Percentiles rank a stretch among this genome's conserved stretches.
These are phyloP conservation scores for Creontiades dilutus DNA, from an alignment of 2,888 invertebrate species.

Conservation along the genomic window DNA sequence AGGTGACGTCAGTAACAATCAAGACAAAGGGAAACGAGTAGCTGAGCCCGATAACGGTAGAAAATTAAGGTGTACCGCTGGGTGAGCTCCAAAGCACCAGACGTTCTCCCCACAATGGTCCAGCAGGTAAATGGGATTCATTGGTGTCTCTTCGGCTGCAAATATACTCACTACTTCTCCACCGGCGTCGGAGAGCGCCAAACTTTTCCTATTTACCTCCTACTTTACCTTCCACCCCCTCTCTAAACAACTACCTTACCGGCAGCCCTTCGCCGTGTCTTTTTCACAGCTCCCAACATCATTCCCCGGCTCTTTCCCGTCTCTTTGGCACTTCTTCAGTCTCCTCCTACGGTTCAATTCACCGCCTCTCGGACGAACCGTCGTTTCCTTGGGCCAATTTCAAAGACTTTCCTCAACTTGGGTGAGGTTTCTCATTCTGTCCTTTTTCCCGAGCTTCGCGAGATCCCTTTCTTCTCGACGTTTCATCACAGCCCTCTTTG, in stretches of 20 bases:
- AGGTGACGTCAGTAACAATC: no score
- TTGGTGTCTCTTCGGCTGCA: background rate
- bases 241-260: no score
- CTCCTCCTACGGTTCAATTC: background rate
- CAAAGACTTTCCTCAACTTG: background rate
- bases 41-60: no score
- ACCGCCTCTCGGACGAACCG: background rate
- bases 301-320: background rate
- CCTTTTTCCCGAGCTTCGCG: no score
- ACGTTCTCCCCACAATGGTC: no score
- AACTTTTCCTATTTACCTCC: constrained; percentile 12
- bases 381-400: constrained; percentile 20
- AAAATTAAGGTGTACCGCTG: no score
- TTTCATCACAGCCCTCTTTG: no score
- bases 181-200: background rate
- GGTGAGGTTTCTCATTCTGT: background rate
- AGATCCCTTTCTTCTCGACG: no score
- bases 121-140: background rate
- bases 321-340: background rate
- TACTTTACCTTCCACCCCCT: background rate
- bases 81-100: no score
- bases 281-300: background rate
- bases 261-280: background rate
- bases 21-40: no score
- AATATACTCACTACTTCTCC: background rate